Base-by-base conservation (phyloP, 1,140 invertebrate genomes). In the Coptotermes formosanus region DNA sequence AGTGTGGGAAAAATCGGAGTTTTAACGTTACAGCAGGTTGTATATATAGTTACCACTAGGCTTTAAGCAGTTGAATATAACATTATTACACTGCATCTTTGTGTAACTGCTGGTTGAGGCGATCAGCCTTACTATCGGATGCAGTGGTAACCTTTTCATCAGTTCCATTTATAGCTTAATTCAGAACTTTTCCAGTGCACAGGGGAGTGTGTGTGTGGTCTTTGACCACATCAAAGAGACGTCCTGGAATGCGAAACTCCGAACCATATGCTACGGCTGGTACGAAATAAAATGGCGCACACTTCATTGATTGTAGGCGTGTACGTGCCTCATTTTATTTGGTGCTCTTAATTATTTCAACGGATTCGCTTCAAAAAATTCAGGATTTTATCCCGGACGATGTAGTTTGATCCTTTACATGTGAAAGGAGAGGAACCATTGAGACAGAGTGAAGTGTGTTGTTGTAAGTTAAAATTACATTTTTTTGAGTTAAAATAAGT, bases 131-230 rank as follows among this genome's bases (percentile, higher is more conserved):
- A 2, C 64, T 25, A 1, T 14, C 25, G 7, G 64, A 30, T 6
- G 64, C n/a, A 30, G 7, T 75, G n/a, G 64, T 75, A 75, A 75
- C 64, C 64, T 75, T 75, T 30, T 75, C 64, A 75, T 75, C 64
- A 30, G 64, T 75, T 75, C 64, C 64, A 75, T 75, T 30, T 75
- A 75, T 75, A 75, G 64, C 64, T 30, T 30, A 30, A 75, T 75
- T 75, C 64, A n/a, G 8, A 75, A 75, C 25, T n/a, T 75, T 75
- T 75, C n/a, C n/a, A n/a, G n/a, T 30, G 64, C 64, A 30, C 3
- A 7, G 64, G 8, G 19, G 1, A 69, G 64, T 9, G 64, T n/a
- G 64, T 64, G 59, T 30, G n/a, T 75, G 64, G 64, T 25, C 25
- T 75, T 75, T 75, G 64, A 30, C 64, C 25, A 75, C 64, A 75